Evolutionary conservation across 2,113 vertebrate species (phyloP).

Genomic region (Typhlomys cinereus): DNA sequence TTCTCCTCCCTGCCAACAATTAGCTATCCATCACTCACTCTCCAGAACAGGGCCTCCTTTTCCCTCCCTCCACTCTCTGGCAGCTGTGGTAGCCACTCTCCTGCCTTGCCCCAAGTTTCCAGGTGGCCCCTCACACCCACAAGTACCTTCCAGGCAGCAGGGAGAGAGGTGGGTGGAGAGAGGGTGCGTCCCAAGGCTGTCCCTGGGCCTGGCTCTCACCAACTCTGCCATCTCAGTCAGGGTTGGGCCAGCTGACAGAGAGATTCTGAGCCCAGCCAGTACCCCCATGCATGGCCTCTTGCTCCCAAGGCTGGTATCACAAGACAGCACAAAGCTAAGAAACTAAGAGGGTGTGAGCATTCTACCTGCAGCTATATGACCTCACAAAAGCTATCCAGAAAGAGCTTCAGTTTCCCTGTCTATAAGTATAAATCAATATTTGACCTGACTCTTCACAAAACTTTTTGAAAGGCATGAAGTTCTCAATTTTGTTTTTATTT

Average conservation of each 20-base stretch:
- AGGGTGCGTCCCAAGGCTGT: not conserved
- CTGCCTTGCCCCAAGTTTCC: not conserved
- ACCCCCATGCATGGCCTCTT: not conserved
- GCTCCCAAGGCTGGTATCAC: not conserved
- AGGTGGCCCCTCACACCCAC: not conserved
- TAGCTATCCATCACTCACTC: not conserved
- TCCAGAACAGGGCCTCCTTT: not conserved
- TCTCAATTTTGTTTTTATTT: not conserved
- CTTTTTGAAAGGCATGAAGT: not conserved
- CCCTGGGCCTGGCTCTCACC: not conserved
- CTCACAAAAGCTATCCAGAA: not conserved
- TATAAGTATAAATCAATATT: not conserved
- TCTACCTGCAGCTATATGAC: not conserved
- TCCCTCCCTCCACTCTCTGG: not conserved
- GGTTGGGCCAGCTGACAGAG: not conserved
- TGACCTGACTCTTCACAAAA: not conserved
- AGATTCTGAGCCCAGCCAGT: not conserved
- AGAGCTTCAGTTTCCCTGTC: not conserved
- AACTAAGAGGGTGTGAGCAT: not conserved
- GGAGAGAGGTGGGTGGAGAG: not conserved
- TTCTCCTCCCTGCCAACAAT: not conserved
- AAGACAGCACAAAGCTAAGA: not conserved
- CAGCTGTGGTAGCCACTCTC: not conserved
- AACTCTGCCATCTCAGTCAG: not conserved
- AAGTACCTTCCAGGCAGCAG: not conserved